These are phyloP conservation scores for Heliconius hermathena DNA, from an alignment of 1,140 invertebrate species.

Conservation along the genomic window DNA sequence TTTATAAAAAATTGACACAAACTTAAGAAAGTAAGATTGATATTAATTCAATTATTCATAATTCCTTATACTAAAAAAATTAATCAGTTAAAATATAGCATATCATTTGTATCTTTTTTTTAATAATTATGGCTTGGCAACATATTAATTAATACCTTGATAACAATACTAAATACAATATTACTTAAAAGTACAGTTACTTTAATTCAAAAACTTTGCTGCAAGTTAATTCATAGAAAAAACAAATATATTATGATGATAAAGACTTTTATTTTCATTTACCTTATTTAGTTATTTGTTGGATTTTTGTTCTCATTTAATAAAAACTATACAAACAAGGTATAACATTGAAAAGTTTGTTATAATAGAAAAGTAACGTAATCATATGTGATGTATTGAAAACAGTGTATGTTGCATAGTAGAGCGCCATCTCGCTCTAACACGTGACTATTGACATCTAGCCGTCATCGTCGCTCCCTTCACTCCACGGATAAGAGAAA, in stretches of 20 bases:
- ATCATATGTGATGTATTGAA: slow-evolving; percentile 53
- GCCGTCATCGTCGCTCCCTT: slow-evolving; percentile 69
- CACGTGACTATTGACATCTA: slow-evolving; percentile 40
- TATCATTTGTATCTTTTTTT: too few relatives aligned
- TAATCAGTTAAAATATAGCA: too few relatives aligned
- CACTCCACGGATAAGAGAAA: slow-evolving; percentile 78
- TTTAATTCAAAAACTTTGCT: not conserved
- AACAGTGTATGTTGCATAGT: slow-evolving; percentile 55
- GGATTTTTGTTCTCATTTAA: not conserved
- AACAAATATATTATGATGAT: not conserved
- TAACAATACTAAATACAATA: not conserved
- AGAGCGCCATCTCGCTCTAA: slow-evolving; percentile 63
- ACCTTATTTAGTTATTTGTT: not conserved
- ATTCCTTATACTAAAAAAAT: too few relatives aligned
- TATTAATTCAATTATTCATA: too few relatives aligned
- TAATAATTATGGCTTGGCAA: too few relatives aligned
- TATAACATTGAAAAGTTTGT: slow-evolving; percentile 17
- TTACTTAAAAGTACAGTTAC: not conserved
- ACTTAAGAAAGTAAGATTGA: too few relatives aligned
- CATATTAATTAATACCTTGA: too few relatives aligned
- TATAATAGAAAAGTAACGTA: slow-evolving; percentile 34
- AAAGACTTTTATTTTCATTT: not conserved
- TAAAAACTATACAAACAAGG: not conserved
- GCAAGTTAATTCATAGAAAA: not conserved
- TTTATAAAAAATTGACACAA: too few relatives aligned